Conservation (phyloP, 2,888 invertebrate genomes). For the Encarsia formosa region DNA sequence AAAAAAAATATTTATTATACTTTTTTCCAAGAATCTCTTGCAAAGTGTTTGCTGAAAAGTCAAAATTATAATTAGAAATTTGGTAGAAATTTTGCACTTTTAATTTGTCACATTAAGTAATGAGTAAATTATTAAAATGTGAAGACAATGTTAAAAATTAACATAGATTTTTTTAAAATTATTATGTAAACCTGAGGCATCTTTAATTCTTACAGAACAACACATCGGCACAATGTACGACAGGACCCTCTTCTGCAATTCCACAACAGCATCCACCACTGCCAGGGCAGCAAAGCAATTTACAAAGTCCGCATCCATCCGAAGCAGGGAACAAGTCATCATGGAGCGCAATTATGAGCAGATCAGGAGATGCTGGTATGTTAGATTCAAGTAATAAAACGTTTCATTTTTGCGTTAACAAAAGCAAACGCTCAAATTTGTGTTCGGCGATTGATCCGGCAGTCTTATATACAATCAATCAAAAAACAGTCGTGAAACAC, state of each 20-base stretch:
- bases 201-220: constrained; percentile 36
- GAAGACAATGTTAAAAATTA: no score
- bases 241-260: constrained; percentile 40
- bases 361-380: constrained; percentile 48
- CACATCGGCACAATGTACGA: constrained; percentile 46
- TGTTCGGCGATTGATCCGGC: constrained; percentile 11
- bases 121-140: no score
- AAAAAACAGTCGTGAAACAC: constrained; percentile 6
- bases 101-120: no score
- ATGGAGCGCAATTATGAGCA: constrained; percentile 51
- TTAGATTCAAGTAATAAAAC: constrained; percentile 10
- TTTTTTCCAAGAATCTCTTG: neutral
- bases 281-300: constrained; percentile 45
- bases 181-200: neutral
- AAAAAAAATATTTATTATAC: neutral
- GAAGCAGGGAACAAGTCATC: constrained; percentile 48
- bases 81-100: no score
- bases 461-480: neutral
- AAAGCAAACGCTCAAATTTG: constrained; percentile 9
- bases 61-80: no score
- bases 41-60: no score
- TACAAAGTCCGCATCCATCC: constrained; percentile 43
- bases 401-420: constrained; percentile 7
- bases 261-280: constrained; percentile 43
- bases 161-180: neutral